phyloP scores from a whole-genome alignment of 2,797 vertebrate genomes.

The Eulemur albifrons region DNA sequence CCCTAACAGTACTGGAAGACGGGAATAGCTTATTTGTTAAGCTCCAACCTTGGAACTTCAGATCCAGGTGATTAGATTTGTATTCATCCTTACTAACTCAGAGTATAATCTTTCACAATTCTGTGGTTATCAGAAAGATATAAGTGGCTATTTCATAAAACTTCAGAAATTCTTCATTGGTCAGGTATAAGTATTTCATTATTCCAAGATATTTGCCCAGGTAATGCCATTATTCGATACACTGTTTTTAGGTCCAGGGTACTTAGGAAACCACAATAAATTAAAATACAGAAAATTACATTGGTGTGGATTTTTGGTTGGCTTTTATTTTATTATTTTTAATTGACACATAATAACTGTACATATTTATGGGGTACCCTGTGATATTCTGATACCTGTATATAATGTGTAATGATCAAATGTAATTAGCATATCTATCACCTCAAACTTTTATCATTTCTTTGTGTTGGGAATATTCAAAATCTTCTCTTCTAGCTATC shows the following conservation, averaged over 20 bases:
- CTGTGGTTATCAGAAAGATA: background rate
- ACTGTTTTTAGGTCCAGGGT: background rate
- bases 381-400: background rate
- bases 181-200: background rate
- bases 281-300: constrained; percentile 29
- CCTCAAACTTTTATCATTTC: background rate
- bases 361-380: background rate
- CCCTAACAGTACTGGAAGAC: background rate
- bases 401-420: background rate
- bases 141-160: constrained; percentile 25
- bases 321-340: background rate
- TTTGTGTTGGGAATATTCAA: background rate
- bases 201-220: background rate
- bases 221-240: background rate
- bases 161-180: background rate
- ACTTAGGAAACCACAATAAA: background rate
- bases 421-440: background rate
- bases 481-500: background rate
- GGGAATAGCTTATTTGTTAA: background rate
- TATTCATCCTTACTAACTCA: background rate
- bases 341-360: background rate
- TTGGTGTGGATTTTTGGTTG: background rate
- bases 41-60: background rate
- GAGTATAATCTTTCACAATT: background rate
- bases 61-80: background rate